These are phyloP conservation scores for Nestor notabilis DNA, from an alignment of 2,113 vertebrate genomes.

Conservation along the genomic window DNA sequence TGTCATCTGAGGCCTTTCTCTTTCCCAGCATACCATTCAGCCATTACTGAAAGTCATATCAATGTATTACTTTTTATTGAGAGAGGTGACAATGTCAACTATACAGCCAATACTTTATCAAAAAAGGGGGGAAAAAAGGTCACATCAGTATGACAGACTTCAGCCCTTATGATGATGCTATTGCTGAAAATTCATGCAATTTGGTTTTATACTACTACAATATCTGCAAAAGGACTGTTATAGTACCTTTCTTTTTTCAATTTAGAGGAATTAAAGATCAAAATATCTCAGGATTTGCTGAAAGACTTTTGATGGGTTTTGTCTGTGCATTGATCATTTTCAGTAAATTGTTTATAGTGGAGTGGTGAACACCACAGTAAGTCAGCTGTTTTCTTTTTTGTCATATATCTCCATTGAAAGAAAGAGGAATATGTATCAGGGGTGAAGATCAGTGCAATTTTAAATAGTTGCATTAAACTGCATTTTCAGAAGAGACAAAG, in stretches of 20 bases:
- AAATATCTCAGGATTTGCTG: background rate
- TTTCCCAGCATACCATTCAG: background rate
- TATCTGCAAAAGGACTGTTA: background rate
- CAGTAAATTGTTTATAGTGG: background rate
- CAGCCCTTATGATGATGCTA: background rate
- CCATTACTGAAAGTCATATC: background rate
- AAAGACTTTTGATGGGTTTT: constrained; percentile 33
- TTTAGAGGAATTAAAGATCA: background rate
- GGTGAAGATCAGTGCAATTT: background rate
- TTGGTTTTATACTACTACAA: background rate
- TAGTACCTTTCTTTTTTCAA: background rate
- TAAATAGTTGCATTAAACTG: background rate
- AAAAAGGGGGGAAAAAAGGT: background rate
- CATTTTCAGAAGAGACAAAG: background rate
- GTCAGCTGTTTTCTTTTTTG: constrained; percentile 26
- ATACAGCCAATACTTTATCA: background rate
- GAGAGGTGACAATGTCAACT: background rate
- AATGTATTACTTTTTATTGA: background rate
- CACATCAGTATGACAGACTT: background rate
- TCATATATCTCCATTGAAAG: background rate
- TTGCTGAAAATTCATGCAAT: background rate
- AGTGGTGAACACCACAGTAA: background rate
- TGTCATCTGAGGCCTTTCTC: background rate
- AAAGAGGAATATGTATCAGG: background rate
- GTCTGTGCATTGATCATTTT: constrained; percentile 17